Base-by-base conservation (phyloP, 2,888 invertebrate species). In the Oscheius onirici region DNA sequence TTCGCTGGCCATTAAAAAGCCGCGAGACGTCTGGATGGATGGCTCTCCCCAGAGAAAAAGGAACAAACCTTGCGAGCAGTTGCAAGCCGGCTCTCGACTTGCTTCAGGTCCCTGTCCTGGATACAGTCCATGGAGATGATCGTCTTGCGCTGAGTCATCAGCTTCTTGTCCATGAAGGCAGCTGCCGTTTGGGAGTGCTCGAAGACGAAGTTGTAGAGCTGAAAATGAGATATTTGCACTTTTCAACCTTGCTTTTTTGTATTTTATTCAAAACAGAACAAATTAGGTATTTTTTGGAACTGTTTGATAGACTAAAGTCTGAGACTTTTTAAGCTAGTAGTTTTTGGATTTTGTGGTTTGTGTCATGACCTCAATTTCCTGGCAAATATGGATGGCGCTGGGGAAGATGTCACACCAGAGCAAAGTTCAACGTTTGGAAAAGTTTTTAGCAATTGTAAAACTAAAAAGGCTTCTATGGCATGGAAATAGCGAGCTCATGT, bases 201-300 rank as follows among this genome's bases (percentile, higher is more conserved):
- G 43, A 95, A 94, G 60, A 97, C 92, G 72, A 96, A 92, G 89
- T 95, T 94, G 89, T 92, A 94, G 28, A 97, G 88, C 94, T 95
- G 72, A 76, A 80, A 72, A 58, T 2, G 41, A 49, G 13, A 5
- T 46, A 13, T 10, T n/a, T 34, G 8, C n/a, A n/a, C n/a, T n/a
- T n/a, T n/a, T n/a, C n/a, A n/a, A n/a, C n/a, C n/a, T n/a, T n/a
- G n/a, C n/a, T 34, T 34, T 34, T 34, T 52, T 52, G 24, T 13
- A 52, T 52, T 43, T 52, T 52, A 26, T 20, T 52, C 51, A 15
- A 20, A 20, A 52, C 15, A 52, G 15, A 52, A 5, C 22, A 26
- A 5, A 5, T 43, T 46, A 17, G 15, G 46, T 46, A 17, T 46
- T 46, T 46, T n/a, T n/a, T n/a, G n/a, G n/a, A n/a, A n/a, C n/a